Evolutionary conservation across 2,797 vertebrate genomes (phyloP).

Genomic region (Catostomus latipinnis): DNA sequence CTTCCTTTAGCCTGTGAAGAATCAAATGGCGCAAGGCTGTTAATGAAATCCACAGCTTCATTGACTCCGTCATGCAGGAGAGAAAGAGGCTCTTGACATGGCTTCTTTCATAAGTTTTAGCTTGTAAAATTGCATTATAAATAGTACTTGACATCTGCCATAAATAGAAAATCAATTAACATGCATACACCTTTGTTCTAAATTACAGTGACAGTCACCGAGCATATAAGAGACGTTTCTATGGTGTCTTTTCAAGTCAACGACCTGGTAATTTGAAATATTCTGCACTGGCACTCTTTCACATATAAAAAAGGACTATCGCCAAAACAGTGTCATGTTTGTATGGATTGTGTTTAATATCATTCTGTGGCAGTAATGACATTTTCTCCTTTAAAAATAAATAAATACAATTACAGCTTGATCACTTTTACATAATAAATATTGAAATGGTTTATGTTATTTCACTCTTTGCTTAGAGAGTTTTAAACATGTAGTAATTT

Average conservation of each 20-base stretch:
- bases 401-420: too few species aligned
- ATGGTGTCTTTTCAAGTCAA: conserved; percentile 49
- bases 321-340: too few species aligned
- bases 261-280: conserved; percentile 44
- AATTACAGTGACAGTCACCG: conserved; percentile 46
- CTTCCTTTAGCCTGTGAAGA: conserved; percentile 26
- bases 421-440: too few species aligned
- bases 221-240: conserved; percentile 35
- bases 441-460: too few species aligned
- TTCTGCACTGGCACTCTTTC: conserved; percentile 16
- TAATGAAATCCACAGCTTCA: conserved; percentile 41
- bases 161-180: conserved; percentile 63
- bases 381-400: too few species aligned
- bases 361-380: too few species aligned
- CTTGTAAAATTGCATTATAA: conserved; percentile 54
- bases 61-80: conserved; percentile 2
- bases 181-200: conserved; percentile 57
- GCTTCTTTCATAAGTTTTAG: conserved; percentile 35
- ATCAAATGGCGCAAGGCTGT: conserved; percentile 18
- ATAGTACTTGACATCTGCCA: conserved; percentile 54
- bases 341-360: too few species aligned
- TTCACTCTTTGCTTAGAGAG: too few species aligned
- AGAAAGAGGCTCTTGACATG: conserved; percentile 28
- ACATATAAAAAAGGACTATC: conserved; percentile 3
- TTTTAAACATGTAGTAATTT: too few species aligned